Percentiles rank a stretch among this genome's conserved stretches.
These are phyloP conservation scores for Cynopterus brachyotis DNA, from an alignment of 2,113 vertebrate species.

Conservation along the genomic window DNA sequence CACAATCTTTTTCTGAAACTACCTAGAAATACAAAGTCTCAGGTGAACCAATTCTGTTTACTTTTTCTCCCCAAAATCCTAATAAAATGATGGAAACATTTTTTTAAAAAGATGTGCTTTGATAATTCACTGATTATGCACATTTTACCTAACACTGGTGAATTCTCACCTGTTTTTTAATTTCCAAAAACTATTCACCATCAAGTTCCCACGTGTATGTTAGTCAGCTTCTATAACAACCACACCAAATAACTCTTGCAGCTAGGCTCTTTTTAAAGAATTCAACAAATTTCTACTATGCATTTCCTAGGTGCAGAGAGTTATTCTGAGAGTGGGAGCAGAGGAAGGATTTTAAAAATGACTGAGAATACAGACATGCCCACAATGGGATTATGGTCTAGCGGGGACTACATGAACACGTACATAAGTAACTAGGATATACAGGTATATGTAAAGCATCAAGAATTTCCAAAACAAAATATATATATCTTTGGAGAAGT, in stretches of 20 bases:
- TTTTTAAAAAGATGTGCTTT: conserved; percentile 27
- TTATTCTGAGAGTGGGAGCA: not conserved
- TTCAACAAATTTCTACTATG: not conserved
- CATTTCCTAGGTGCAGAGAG: not conserved
- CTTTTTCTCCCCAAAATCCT: not conserved
- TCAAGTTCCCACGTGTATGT: not conserved
- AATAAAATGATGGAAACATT: not conserved
- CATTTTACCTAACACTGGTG: not conserved
- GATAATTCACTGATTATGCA: not conserved
- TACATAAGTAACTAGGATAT: not conserved
- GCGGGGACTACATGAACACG: not conserved
- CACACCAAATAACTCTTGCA: not conserved
- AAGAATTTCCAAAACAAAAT: conserved; percentile 29
- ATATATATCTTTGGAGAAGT: not conserved
- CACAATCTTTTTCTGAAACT: not conserved
- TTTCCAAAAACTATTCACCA: not conserved
- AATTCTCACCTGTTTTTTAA: not conserved
- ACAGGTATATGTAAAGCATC: not conserved
- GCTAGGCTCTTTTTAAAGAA: not conserved
- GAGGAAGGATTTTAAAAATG: not conserved
- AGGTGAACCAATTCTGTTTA: not conserved
- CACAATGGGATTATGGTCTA: not conserved
- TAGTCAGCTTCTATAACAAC: not conserved
- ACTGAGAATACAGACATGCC: not conserved
- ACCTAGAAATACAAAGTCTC: not conserved